Conservation (phyloP, 2,888 invertebrate genomes). For the Polydrusus cervinus region DNA sequence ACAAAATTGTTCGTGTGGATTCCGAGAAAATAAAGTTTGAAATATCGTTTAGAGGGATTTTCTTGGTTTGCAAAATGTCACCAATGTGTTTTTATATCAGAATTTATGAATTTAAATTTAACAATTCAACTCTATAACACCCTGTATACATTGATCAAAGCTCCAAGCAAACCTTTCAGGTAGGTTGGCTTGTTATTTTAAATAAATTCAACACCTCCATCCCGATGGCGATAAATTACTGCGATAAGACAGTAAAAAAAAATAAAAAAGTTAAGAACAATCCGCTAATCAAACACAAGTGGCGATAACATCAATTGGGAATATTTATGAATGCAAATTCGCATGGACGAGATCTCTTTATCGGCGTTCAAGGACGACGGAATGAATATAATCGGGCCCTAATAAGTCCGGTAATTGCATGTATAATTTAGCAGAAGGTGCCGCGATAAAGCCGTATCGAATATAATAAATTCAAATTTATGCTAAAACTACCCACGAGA, state of each 20-base stretch:
- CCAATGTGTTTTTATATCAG: too few species aligned
- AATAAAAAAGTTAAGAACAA: conserved; percentile 63
- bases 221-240: conserved; percentile 63
- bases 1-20: too few species aligned
- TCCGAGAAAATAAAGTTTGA: too few species aligned
- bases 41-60: too few species aligned
- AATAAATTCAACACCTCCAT: conserved; percentile 61
- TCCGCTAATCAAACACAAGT: conserved; percentile 65
- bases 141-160: not conserved
- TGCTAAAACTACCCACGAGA: conserved; percentile 63
- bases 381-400: conserved; percentile 64
- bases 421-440: conserved; percentile 69
- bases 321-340: conserved; percentile 66
- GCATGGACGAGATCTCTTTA: conserved; percentile 53
- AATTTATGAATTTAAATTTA: too few species aligned
- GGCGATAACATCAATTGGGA: conserved; percentile 63
- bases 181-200: conserved; percentile 33
- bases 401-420: conserved; percentile 67
- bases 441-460: conserved; percentile 68
- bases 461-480: conserved; percentile 69
- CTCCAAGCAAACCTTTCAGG: conserved; percentile 12
- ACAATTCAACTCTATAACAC: too few species aligned
- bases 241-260: conserved; percentile 60
- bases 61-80: too few species aligned
- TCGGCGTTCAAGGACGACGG: conserved; percentile 56